Evolutionary conservation across 2,888 invertebrate species (phyloP).

Genomic region (Timema cristinae): DNA sequence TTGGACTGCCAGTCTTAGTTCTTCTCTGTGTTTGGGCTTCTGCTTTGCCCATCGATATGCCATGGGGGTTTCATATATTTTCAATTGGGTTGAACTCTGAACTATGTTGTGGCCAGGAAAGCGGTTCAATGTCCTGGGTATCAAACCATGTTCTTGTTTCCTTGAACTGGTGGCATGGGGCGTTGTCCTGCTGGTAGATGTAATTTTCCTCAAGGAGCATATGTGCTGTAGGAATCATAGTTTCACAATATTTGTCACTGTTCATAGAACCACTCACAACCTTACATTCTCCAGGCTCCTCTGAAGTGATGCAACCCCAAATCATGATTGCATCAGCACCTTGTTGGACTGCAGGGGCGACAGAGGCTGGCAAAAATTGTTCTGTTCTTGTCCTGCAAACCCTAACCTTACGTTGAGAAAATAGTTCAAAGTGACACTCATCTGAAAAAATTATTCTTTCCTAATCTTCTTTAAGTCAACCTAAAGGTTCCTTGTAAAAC

Average conservation of each 20-base stretch:
- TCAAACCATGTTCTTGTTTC: slow-evolving; percentile 7
- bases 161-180: too few relatives aligned
- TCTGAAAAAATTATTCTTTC: slow-evolving; percentile 1
- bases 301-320: slow-evolving; percentile 3
- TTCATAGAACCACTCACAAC: not conserved
- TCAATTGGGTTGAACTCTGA: not conserved
- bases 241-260: slow-evolving; percentile 4
- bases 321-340: too few relatives aligned
- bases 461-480: not conserved
- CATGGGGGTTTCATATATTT: not conserved
- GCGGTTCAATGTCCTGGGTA: not conserved
- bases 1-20: slow-evolving; percentile 8
- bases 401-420: not conserved
- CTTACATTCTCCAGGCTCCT: not conserved
- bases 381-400: too few relatives aligned
- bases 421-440: not conserved
- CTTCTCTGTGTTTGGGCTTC: not conserved
- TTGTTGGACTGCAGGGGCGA: too few relatives aligned
- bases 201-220: not conserved
- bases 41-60: slow-evolving; percentile 4
- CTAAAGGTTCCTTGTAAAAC: too few relatives aligned
- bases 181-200: too few relatives aligned
- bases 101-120: not conserved
- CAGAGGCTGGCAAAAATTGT: too few relatives aligned
- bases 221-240: not conserved